Evolutionary conservation across 2,113 vertebrate genomes (phyloP).

Genomic region (Scolopax mira): DNA sequence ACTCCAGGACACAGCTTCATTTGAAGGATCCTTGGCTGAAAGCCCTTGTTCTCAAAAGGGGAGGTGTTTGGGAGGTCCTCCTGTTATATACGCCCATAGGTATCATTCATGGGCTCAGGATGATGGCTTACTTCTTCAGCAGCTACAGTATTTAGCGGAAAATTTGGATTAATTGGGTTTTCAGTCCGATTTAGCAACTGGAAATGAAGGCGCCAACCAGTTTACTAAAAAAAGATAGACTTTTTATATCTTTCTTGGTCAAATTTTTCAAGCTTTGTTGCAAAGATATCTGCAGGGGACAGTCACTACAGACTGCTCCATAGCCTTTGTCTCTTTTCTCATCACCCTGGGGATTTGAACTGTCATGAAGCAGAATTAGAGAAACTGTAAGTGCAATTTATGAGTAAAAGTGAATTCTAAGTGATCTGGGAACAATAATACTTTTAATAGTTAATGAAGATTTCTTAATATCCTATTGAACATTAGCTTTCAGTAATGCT

Average conservation of each 20-base stretch:
- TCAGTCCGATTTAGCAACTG: neutral
- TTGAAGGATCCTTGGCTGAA: neutral
- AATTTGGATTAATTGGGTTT: neutral
- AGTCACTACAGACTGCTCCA: neutral
- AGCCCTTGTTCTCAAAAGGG: neutral
- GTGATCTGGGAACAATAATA: neutral
- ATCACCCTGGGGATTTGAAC: neutral
- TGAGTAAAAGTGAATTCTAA: neutral
- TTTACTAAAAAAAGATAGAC: neutral
- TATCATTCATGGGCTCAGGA: neutral
- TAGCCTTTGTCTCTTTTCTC: neutral
- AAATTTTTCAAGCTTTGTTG: neutral
- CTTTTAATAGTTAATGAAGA: neutral
- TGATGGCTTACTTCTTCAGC: neutral
- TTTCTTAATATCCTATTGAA: neutral
- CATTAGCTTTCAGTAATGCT: neutral
- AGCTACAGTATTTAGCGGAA: neutral
- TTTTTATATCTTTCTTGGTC: neutral
- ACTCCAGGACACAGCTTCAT: neutral
- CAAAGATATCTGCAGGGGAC: neutral
- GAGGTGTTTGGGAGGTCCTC: neutral
- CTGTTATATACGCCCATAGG: neutral
- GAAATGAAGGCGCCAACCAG: neutral
- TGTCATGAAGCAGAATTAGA: neutral
- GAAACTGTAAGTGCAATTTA: neutral